Evolutionary conservation across 2,113 vertebrate species (phyloP).

Genomic region (Catharus fuscescens): DNA sequence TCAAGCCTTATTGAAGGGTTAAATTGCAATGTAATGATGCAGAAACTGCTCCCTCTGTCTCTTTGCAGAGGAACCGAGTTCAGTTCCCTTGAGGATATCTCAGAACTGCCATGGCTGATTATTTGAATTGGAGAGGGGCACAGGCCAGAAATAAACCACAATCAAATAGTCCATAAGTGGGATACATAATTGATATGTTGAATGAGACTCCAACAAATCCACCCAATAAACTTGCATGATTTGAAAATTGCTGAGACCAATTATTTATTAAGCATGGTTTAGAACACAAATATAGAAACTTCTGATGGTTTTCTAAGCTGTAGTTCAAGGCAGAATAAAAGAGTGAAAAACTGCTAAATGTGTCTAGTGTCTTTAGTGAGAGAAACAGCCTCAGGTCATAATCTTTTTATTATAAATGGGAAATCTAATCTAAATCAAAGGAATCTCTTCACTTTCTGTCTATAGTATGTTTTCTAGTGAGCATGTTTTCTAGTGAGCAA

Average conservation of each 20-base stretch:
- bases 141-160: not conserved
- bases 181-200: not conserved
- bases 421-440: not conserved
- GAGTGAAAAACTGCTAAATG: not conserved
- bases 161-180: not conserved
- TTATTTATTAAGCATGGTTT: not conserved
- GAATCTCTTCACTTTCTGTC: not conserved
- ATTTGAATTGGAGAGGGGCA: not conserved
- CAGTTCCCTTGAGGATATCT: not conserved
- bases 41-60: not conserved
- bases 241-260: not conserved
- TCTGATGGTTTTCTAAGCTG: not conserved
- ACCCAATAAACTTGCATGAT: not conserved
- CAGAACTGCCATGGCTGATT: not conserved
- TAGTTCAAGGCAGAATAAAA: not conserved
- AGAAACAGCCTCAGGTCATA: not conserved
- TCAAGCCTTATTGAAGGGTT: slow-evolving; percentile 16
- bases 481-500: not conserved
- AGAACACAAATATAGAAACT: not conserved
- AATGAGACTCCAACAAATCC: not conserved
- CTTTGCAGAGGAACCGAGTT: not conserved
- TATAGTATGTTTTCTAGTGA: not conserved
- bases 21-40: slow-evolving; percentile 21
- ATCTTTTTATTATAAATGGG: not conserved
- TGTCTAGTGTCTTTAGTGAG: not conserved